phyloP scores from a whole-genome alignment of 2,888 invertebrate genomes.

The Yponomeuta plumbellus region DNA sequence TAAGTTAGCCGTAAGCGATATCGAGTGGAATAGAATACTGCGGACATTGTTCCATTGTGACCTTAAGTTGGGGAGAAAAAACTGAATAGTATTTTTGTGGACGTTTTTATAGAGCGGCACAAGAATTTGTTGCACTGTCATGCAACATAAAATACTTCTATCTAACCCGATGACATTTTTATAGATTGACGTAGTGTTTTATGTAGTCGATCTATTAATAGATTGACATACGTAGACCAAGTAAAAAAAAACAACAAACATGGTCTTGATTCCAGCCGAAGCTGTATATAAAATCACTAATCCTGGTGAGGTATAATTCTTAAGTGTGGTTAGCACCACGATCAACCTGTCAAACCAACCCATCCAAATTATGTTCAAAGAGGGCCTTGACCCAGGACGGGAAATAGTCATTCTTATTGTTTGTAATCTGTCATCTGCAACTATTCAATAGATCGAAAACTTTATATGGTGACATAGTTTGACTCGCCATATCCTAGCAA shows the following conservation, averaged over 20 bases:
- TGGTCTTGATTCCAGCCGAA: too few relatives aligned
- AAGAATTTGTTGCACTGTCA: background rate
- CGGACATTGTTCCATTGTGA: conserved; percentile 9
- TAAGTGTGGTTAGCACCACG: too few relatives aligned
- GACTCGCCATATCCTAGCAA: background rate
- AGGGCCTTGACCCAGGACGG: conserved; percentile 34
- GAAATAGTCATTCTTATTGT: conserved; percentile 28
- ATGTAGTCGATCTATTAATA: too few relatives aligned
- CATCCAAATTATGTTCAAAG: background rate
- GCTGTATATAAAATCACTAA: too few relatives aligned
- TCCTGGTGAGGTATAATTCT: too few relatives aligned
- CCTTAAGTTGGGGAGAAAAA: conserved; percentile 9
- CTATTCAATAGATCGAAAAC: background rate
- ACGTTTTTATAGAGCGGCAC: conserved; percentile 1
- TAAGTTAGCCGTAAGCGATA: conserved; percentile 38
- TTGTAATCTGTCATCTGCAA: background rate
- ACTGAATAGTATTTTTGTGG: conserved; percentile 14
- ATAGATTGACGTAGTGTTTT: too few relatives aligned
- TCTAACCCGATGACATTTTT: too few relatives aligned
- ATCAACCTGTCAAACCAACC: background rate
- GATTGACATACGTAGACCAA: too few relatives aligned
- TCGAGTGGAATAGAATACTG: conserved; percentile 19
- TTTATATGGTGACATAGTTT: background rate
- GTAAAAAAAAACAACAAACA: too few relatives aligned
- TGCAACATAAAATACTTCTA: too few relatives aligned